These are phyloP conservation scores for Planiliza haematocheilus DNA, from an alignment of 2,113 vertebrate species.

Conservation along the genomic window DNA sequence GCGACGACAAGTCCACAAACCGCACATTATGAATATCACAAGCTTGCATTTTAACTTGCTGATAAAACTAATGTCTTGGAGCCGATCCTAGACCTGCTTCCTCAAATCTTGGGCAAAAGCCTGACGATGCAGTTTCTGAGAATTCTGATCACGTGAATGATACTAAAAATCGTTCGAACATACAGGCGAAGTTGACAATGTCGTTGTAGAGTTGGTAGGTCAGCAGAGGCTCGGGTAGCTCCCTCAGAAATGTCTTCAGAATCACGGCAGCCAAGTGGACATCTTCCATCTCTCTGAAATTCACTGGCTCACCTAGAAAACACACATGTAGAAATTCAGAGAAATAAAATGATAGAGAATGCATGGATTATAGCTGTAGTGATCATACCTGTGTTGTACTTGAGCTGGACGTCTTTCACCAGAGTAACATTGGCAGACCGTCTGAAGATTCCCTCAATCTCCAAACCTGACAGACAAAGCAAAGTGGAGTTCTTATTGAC, in stretches of 20 bases:
- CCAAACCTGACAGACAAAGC: conserved; percentile 83
- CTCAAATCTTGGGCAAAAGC: background rate
- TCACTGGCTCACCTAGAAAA: conserved; percentile 85
- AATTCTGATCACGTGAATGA: background rate
- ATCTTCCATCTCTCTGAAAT: conserved; percentile 89
- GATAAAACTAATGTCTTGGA: too few species aligned
- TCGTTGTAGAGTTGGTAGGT: conserved; percentile 94
- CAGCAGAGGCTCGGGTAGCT: conserved; percentile 94
- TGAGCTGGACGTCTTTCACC: conserved; percentile 93
- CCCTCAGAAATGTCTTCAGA: conserved; percentile 95
- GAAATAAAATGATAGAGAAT: background rate
- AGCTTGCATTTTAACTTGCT: too few species aligned
- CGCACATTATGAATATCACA: too few species aligned
- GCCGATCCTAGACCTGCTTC: background rate
- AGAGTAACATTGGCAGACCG: conserved; percentile 94
- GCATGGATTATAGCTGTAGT: too few species aligned
- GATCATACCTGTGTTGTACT: conserved; percentile 92
- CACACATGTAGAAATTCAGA: background rate
- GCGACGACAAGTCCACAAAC: too few species aligned
- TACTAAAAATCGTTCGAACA: too few species aligned
- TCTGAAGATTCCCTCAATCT: conserved; percentile 95
- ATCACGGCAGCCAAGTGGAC: conserved; percentile 95
- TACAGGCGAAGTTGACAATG: conserved; percentile 88
- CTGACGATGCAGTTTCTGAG: too few species aligned
- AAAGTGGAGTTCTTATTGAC: background rate